A percentile compares a stretch with the other conserved stretches of the same genome.
Conservation (phyloP, 2,888 invertebrate genomes). For the Ariolimax columbianus region DNA sequence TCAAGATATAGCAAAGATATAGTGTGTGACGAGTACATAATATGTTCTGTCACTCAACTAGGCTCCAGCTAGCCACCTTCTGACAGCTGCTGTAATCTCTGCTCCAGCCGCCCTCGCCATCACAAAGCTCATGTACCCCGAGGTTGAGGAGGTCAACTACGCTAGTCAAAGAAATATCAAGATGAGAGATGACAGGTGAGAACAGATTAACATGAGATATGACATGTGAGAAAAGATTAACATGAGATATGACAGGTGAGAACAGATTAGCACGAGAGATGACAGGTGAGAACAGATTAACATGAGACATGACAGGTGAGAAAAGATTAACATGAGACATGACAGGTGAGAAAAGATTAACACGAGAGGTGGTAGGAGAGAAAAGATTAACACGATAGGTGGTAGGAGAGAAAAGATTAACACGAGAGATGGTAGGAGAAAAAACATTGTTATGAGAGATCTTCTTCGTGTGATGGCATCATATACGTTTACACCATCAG, state of each 20-base stretch:
- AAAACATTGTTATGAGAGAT: no score
- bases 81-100: slow-evolving; percentile 63
- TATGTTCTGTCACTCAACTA: slow-evolving; percentile 13
- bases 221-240: not conserved
- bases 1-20: no score
- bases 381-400: not conserved
- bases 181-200: slow-evolving; percentile 76
- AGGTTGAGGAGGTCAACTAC: slow-evolving; percentile 46
- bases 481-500: no score
- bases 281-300: slow-evolving; percentile 78
- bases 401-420: not conserved
- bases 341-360: not conserved
- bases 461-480: no score
- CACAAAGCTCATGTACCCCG: slow-evolving; percentile 60
- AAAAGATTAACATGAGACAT: not conserved
- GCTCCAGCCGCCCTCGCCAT: slow-evolving; percentile 64
- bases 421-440: not conserved
- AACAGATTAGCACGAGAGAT: not conserved
- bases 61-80: slow-evolving; percentile 58
- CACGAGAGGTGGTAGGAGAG: not conserved
- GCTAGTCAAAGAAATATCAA: slow-evolving; percentile 41
- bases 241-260: not conserved
- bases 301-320: slow-evolving; percentile 77
- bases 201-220: not conserved
- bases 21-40: no score